A percentile compares a stretch with the other conserved stretches of the same genome.
phyloP scores from a whole-genome alignment of 2,888 invertebrate genomes.

The Ormyrus nitidulus region DNA sequence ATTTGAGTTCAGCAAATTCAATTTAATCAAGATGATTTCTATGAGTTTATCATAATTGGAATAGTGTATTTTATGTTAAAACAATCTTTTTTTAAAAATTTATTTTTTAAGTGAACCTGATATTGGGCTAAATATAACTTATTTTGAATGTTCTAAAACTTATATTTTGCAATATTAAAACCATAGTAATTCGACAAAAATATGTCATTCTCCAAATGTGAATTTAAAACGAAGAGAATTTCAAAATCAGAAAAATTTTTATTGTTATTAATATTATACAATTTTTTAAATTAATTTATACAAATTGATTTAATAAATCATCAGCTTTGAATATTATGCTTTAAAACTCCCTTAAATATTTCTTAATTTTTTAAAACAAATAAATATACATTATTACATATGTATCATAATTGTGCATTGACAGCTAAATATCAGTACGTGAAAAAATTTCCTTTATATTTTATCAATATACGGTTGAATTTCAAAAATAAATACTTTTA shows the following conservation, averaged over 20 bases:
- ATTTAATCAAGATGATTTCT: too few relatives aligned
- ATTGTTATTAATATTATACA: constrained; percentile 47
- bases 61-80: too few relatives aligned
- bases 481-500: too few relatives aligned
- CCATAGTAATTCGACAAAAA: too few relatives aligned
- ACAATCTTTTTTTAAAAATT: too few relatives aligned
- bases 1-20: too few relatives aligned
- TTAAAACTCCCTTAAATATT: constrained; percentile 20
- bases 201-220: too few relatives aligned
- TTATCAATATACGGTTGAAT: too few relatives aligned
- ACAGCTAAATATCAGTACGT: constrained; percentile 51
- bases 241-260: constrained; percentile 42
- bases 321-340: constrained; percentile 8
- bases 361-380: constrained; percentile 25
- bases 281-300: constrained; percentile 30
- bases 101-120: too few relatives aligned
- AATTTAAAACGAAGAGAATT: neutral
- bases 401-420: constrained; percentile 25
- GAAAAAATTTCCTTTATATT: constrained; percentile 35
- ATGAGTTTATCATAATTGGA: too few relatives aligned
- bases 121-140: constrained; percentile 10
- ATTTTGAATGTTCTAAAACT: constrained; percentile 31
- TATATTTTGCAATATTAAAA: constrained; percentile 9
- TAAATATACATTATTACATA: constrained; percentile 29
- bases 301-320: neutral